Evolutionary conservation across 2,113 vertebrate species (phyloP), one percentile per base, ranked within the genome.

Genomic region (Pseudorectes ferrugineus): DNA sequence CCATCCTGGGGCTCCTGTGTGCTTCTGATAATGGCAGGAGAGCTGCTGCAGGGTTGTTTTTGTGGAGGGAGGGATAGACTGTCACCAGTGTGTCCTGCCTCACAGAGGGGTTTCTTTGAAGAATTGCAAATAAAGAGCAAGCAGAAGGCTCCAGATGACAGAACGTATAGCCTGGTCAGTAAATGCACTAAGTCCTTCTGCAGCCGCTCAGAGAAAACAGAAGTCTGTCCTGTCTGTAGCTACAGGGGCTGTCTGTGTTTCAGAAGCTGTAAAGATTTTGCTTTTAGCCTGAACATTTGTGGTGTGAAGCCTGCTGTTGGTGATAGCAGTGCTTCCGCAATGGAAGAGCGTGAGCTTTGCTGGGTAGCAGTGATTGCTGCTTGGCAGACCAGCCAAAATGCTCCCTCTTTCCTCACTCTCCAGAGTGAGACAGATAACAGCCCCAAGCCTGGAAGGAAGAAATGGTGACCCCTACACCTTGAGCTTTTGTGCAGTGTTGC

Each of bases 11-110:
- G 70, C 46, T 86, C 26, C 83, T 86, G 75, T 48, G 46, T 0
- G 6, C 35, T 85, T 81, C 78, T 83, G 63, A 29, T 73, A 46
- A 90, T 0, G 15, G 42, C n/a, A 75, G 78, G 38, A 88, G 49
- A 68, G 51, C 29, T 0, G 5, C 45, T 65, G 78, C 0, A 0
- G 49, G 49, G 18, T 14, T 43, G 33, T 22, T 83, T 9, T 3
- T 63, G 51, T 9, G 8, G 48, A 54, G 55, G 68, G 40, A 71
- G 31, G 57, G 52, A 40, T 40, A 55, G 24, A 12, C 36, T 67
- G 16, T 52, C 76, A 33, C 9, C 26, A 40, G 38, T 24, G 13
- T 10, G 42, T 70, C 26, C 33, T 76, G 52, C 51, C 57, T 83
- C 46, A 49, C 68, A 28, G 33, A 84, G 20, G 12, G 3, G 0